Evolutionary conservation across 2,113 vertebrate species (phyloP), one percentile per base, ranked within the genome.

Genomic region (Passer montanus): DNA sequence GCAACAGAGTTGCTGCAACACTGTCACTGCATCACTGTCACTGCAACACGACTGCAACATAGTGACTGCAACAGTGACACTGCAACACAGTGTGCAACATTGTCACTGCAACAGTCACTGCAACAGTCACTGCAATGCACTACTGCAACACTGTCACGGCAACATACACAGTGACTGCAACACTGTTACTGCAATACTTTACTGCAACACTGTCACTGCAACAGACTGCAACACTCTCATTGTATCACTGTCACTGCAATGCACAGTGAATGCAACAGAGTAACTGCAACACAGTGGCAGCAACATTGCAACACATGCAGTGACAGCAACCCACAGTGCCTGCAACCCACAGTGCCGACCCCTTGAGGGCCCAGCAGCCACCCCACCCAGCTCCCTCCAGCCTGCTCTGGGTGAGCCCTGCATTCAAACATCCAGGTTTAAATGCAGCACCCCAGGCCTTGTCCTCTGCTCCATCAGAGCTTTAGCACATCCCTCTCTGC

Each of bases 341-440:
- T 23, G n/a, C 3, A 17, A 1, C 28, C 13, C 44, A 9, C 23
- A 2, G 30, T 18, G 35, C 49, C 5, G 1, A 43, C 41, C n/a
- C 4, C 0, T 3, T 21, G 33, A 52, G 15, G 52, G 79, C 15
- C 39, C 63, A 70, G 60, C 53, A 28, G 23, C 37, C n/a, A 5
- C 12, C n/a, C 31, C 2, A 44, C 60, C 41, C 63, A 72, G 44
- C 21, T 69, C 35, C 31, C 27, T 43, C 17, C 23, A 28, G 6
- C 37, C 8, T 0, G 0, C 2, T 3, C 24, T 31, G 37, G 37
- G 6, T 41, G 41, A 70, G 7, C 50, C 73, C 62, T 47, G 58
- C 27, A 17, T 14, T 52, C 52, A 56, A 7, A 86, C 33, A 26
- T 1, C 3, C 13, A 15, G 55, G 46, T 37, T 47, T 49, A 50